These are phyloP conservation scores for Cydia strobilella DNA, from an alignment of 1,140 invertebrate genomes.

Conservation along the genomic window DNA sequence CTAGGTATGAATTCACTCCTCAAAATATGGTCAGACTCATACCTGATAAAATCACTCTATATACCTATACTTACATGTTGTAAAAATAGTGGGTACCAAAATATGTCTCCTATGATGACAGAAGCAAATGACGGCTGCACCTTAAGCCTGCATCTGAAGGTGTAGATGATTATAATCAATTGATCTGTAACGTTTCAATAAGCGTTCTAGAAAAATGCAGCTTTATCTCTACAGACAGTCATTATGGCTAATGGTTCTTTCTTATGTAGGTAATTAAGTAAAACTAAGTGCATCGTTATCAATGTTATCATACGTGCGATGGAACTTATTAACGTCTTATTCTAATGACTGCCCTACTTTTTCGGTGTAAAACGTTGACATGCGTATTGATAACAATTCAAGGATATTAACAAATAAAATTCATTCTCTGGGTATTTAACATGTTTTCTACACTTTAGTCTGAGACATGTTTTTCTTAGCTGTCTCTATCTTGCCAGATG, in stretches of 20 bases:
- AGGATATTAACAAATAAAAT: neutral
- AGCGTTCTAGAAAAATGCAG: too few relatives aligned
- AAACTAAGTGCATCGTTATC: neutral
- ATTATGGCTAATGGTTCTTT: neutral
- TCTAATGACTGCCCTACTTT: slow-evolving; percentile 19
- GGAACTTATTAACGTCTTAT: neutral
- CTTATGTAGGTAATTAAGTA: neutral
- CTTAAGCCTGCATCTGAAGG: too few relatives aligned
- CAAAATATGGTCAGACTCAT: too few relatives aligned
- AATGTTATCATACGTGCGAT: neutral
- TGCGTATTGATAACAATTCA: slow-evolving; percentile 21
- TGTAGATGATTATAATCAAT: too few relatives aligned
- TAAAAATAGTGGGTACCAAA: too few relatives aligned
- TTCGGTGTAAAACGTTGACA: neutral
- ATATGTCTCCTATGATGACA: too few relatives aligned
- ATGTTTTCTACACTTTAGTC: neutral
- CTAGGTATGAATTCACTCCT: too few relatives aligned
- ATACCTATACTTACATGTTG: too few relatives aligned
- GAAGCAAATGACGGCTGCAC: too few relatives aligned
- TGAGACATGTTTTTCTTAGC: neutral
- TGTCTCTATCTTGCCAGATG: neutral
- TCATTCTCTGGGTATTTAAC: neutral
- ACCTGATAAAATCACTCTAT: too few relatives aligned
- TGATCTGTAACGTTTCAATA: too few relatives aligned
- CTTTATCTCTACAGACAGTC: too few relatives aligned